Base-by-base conservation (phyloP, 1,140 invertebrate genomes). In the Drosophila bifasciata region DNA sequence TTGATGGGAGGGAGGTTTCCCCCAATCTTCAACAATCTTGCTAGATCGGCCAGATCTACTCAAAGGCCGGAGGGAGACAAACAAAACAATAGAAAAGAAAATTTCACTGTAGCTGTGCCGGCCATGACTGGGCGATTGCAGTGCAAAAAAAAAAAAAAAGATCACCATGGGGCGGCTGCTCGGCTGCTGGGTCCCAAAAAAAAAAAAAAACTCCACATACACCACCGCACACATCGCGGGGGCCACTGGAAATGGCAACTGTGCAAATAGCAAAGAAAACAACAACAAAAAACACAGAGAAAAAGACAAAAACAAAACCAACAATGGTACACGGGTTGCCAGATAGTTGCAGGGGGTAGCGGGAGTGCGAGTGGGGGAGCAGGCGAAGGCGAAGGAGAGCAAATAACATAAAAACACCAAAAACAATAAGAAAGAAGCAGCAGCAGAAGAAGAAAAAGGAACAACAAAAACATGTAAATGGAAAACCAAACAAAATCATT, bases 401-500 rank as follows among this genome's bases (percentile, higher is more conserved):
- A 36, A 49, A 50, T 17, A 46, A 25, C 23, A 59, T 39, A 25
- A 49, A 59, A 40, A 39, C 41, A 55, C 17, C 39, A 19, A 45
- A 45, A 13, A 13, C 9, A 36, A 13, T 13, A 13, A 3, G 3
- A 36, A 36, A 11, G 11, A 36, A 36, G 32, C 3, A 36, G 32
- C 11, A 36, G 7, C 25, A 28, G 28, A 40, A 60, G 58, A 46
- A 48, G 28, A 36, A 58, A 17, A 46, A 57, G 44, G 56, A 72
- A 76, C 17, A 76, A 25, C 39, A 58, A 63, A 48, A 57, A 66
- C 76, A 83, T 84, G 76, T 84, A 84, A 84, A 84, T 84, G 71
- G 84, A 84, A 84, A 84, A 39, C 71, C 69, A 83, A 81, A 83
- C 75, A 84, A 80, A 80, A 76, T 48, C 73, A 75, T 71, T 77